These are phyloP conservation scores for Patella caerulea DNA, from an alignment of 2,888 invertebrate genomes.

Conservation along the genomic window DNA sequence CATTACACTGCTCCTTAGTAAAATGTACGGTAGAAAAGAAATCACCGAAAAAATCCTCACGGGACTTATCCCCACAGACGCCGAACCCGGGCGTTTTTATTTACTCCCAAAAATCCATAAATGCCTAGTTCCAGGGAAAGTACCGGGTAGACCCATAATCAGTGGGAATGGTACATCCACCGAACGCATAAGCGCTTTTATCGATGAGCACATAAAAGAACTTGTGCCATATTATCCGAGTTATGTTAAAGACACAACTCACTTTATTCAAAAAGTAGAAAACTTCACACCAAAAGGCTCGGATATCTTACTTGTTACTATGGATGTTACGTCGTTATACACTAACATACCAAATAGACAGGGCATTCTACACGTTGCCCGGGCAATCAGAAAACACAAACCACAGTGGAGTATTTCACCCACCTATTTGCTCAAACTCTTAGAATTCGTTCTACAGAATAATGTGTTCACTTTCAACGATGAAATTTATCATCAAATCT, in stretches of 20 bases:
- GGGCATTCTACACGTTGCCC: not conserved
- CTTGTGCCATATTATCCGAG: not conserved
- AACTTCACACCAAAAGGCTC: not conserved
- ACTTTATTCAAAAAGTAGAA: not conserved
- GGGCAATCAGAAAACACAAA: not conserved
- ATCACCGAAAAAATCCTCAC: not conserved
- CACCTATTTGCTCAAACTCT: not conserved
- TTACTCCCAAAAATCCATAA: too few relatives aligned
- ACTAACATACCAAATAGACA: not conserved
- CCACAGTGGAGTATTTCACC: not conserved
- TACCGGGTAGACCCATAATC: too few relatives aligned
- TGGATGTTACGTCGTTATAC: not conserved
- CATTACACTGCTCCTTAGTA: not conserved
- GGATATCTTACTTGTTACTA: not conserved
- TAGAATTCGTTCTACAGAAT: not conserved
- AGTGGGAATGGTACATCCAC: too few relatives aligned
- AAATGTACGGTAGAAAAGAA: too few relatives aligned
- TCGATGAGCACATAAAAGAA: not conserved
- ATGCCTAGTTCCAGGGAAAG: too few relatives aligned
- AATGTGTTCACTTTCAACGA: not conserved
- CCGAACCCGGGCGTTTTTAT: too few relatives aligned
- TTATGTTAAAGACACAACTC: not conserved
- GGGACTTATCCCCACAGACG: not conserved
- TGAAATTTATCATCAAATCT: not conserved
- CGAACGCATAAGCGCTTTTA: not conserved